Evolutionary conservation across 2,888 invertebrate species (phyloP), one percentile per base, ranked within the genome.

Genomic region (Lasioglossum marginatum): DNA sequence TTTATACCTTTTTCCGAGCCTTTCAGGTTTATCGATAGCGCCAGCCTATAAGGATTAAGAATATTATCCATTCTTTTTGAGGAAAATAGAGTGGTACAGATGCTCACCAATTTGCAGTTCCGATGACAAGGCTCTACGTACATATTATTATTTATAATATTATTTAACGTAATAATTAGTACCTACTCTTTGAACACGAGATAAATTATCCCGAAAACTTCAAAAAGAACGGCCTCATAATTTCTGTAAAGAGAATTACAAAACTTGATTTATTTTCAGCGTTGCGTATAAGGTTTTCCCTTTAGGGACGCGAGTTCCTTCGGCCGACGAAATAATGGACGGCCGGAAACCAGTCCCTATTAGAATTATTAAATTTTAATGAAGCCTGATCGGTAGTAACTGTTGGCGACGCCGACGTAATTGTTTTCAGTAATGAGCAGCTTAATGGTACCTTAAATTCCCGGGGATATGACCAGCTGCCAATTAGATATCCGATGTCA

Each of bases 401-500:
- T 70, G 12, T 70, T 14, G 37, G 37, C 37, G 70, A 40, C 70
- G n/a, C 37, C 70, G 40, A 0, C 68, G 68, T 70, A 70, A 70
- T 70, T 70, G 70, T 70, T 70, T 68, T 40, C 40, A n/a, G 2
- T 70, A 70, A 70, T 40, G 70, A 70, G n/a, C 12, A n/a, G 70
- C 40, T 70, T 40, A 43, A 70, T 40, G 70, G 37, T 40, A 70
- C 40, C 70, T 40, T 70, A 70, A 40, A 70, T 40, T 70, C 40
- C 40, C 12, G 19, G n/a, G 14, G 70, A 70, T 70, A 70, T 40
- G 70, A 70, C 70, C 37, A 40, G 34, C 57, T 27, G 52, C 57
- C 37, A 57, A 74, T 74, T 74, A 74, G 27, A 57, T 57, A n/a
- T 34, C 37, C 74, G 31, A 57, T 74, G 57, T 70, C 70, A 70